Base-by-base conservation (phyloP, 1,140 invertebrate genomes). In the Leucophenga varia region DNA sequence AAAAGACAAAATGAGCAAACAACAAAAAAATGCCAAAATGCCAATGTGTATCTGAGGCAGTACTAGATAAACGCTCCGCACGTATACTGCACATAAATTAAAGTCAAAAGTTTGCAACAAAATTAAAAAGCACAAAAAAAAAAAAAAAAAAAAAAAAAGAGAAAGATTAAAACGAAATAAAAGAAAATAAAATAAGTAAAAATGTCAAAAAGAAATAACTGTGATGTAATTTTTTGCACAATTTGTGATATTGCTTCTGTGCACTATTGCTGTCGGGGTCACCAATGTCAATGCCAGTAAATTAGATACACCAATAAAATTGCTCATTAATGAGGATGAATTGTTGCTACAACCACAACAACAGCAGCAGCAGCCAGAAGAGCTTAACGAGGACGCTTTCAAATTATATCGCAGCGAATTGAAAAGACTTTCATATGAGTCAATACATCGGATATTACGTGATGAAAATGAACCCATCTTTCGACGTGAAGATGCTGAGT, bases 71-170 rank as follows among this genome's bases (percentile, higher is more conserved):
- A 67, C 63, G 64, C 47, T 49, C n/a, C 40, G 64, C 63, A 67
- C 63, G 63, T 67, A 68, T 54, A 42, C n/a, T n/a, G 36, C 48
- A 51, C 63, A 67, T 67, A 67, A 67, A 67, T 67, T 67, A 67
- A 63, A 63, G 12, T 12, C 36, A 25, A 34, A 57, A 17, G 32
- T n/a, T n/a, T n/a, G 44, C 13, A 16, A 34, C 22, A 25, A 25
- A 25, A 10, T 25, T 5, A 25, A 25, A 25, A 25, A 10, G 22
- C 22, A 10, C 22, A 20, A 17, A 18, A 43, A 28, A 36, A 21
- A 32, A 19, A 43, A 13, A 12, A 45, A 18, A 30, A 18, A 53
- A 18, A 43, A 28, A 36, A 21, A 32, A 19, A 43, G 10, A 12
- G 43, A 18, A 30, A 18, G 50, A 21, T 40, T 19, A 17, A 30